Base-by-base conservation (phyloP, 2,113 vertebrate species). In the Siniperca knerii region DNA sequence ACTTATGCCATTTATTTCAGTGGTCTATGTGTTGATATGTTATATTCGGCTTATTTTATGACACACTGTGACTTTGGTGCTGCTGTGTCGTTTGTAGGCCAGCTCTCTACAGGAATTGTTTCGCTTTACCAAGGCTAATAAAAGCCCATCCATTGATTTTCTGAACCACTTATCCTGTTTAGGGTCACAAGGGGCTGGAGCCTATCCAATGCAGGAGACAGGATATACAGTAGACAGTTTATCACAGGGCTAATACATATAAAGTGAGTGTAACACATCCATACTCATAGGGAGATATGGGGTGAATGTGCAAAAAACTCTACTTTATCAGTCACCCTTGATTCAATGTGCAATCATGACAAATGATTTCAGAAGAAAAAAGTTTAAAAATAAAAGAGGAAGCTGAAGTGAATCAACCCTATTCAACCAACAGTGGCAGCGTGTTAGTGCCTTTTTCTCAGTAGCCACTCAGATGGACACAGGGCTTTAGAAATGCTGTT, bases 71-170 rank as follows among this genome's bases (percentile, higher is more conserved):
- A 40, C 64, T 79, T 57, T 69, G 37, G 42, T 48, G 8, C 44
- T 61, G 44, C 46, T 67, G 68, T 70, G 70, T 81, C 23, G 61
- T 37, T 4, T 12, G 46, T 33, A 40, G 70, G 37, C 54, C 12
- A 15, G 23, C 50, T 79, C 62, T 60, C 67, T 61, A 40, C 8
- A 75, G 29, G 68, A 83, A 77, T 79, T 77, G 75, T 76, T 73
- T 76, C 21, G 37, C 40, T 82, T 92, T 87, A 86, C 85, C 23
- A 6, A 29, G 64, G 67, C 84, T 75, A 66, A 79, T 87, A 84
- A 90, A 89, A 74, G 70, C 20, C 18, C 46, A 37, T 83, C 61
- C 52, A 68, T 87, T 87, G 48, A 78, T 80, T 82, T 44, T 89
- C 58, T 72, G 16, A 82, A 67, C 6, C 25, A 50, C 48, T 78